Evolutionary conservation across 2,888 invertebrate species (phyloP).

Genomic region (Tyria jacobaeae): DNA sequence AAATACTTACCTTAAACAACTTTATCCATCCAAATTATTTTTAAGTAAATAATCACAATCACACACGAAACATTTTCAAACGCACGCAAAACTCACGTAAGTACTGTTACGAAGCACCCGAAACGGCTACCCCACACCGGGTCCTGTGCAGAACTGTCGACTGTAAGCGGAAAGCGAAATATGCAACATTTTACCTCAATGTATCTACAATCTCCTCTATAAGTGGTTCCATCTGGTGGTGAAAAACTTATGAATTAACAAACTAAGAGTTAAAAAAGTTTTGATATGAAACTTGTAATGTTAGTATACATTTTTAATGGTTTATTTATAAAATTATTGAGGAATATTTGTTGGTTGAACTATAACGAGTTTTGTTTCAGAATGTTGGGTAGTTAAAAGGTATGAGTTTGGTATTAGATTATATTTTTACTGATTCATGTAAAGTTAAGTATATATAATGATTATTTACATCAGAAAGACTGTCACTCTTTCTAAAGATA

Average conservation of each 20-base stretch:
- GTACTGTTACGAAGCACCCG: slow-evolving; percentile 16
- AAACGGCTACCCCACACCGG: slow-evolving; percentile 40
- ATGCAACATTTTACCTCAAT: slow-evolving; percentile 35
- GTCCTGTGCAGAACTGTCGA: slow-evolving; percentile 19
- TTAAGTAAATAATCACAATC: slow-evolving; percentile 39
- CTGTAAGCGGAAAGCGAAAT: slow-evolving; percentile 7
- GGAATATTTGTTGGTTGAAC: too few species aligned
- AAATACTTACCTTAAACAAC: slow-evolving; percentile 38
- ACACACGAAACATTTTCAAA: slow-evolving; percentile 40
- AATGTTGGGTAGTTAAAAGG: not conserved
- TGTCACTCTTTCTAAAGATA: too few species aligned
- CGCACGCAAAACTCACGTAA: slow-evolving; percentile 39
- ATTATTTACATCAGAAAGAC: too few species aligned
- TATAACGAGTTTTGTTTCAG: too few species aligned
- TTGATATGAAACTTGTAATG: slow-evolving; percentile 46
- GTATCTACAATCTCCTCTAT: slow-evolving; percentile 47
- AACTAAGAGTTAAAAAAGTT: slow-evolving; percentile 53
- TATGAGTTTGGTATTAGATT: not conserved
- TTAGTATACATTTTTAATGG: slow-evolving; percentile 42
- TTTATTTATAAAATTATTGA: too few species aligned
- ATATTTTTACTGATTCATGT: not conserved
- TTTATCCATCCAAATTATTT: slow-evolving; percentile 37
- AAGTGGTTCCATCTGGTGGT: slow-evolving; percentile 61
- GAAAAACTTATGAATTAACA: slow-evolving; percentile 62
- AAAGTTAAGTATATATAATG: too few species aligned